A percentile compares a stretch with the other conserved stretches of the same genome.
These are phyloP conservation scores for Lasioglossum calceatum DNA, from an alignment of 2,888 invertebrate genomes.

Conservation along the genomic window DNA sequence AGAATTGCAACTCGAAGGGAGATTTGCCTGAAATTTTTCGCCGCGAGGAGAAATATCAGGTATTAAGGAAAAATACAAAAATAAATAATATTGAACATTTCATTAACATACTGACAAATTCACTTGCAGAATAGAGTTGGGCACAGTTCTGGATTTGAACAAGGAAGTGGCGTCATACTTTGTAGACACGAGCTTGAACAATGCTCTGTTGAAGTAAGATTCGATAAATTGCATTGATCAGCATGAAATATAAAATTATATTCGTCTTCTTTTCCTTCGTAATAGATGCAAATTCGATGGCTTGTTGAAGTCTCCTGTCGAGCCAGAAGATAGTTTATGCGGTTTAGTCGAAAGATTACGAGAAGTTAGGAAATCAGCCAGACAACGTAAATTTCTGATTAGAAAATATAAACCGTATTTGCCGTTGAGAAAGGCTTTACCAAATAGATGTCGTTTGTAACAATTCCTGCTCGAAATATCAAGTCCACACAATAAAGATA, in stretches of 20 bases:
- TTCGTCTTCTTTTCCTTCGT: background rate
- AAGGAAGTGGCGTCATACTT: slow-evolving; percentile 58
- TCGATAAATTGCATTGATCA: background rate
- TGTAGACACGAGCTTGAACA: slow-evolving; percentile 55
- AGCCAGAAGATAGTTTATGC: slow-evolving; percentile 55
- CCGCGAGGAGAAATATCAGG: slow-evolving; percentile 63
- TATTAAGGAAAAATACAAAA: slow-evolving; percentile 22
- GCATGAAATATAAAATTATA: background rate
- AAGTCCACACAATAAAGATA: background rate
- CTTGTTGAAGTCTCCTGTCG: slow-evolving; percentile 18
- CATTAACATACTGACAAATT: background rate
- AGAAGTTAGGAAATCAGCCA: slow-evolving; percentile 36
- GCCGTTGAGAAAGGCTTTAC: background rate
- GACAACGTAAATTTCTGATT: slow-evolving; percentile 40
- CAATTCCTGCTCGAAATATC: background rate
- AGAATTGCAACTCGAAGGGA: slow-evolving; percentile 69
- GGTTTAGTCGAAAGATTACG: slow-evolving; percentile 59
- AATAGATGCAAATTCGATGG: slow-evolving; percentile 63
- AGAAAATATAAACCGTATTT: slow-evolving; percentile 45
- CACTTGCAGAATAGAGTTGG: slow-evolving; percentile 70
- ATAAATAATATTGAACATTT: background rate
- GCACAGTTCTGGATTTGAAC: slow-evolving; percentile 67
- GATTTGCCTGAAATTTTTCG: slow-evolving; percentile 68
- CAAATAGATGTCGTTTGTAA: slow-evolving; percentile 24
- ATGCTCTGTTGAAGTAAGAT: slow-evolving; percentile 44